Base-by-base conservation (phyloP, 2,888 invertebrate genomes). In the Aelia acuminata region DNA sequence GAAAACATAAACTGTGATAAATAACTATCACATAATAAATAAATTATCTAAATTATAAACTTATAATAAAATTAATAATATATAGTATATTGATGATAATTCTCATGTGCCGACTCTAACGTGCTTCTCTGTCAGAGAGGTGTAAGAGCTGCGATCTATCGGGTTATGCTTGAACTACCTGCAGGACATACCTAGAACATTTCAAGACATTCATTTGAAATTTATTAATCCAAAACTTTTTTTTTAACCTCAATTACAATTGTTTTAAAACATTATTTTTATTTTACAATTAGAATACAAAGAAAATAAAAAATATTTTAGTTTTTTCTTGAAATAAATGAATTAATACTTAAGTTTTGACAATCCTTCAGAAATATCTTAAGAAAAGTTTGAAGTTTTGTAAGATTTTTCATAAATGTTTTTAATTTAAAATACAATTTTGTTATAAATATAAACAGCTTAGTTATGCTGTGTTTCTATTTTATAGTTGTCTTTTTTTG, bases 141-240 rank as follows among this genome's bases (percentile, higher is more conserved):
- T 80, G 39, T 5, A 80, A 43, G 80, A 80, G 80, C 80, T 80
- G 80, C 43, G 8, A 80, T 80, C 80, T 80, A 10, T 39, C 8
- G 80, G 43, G 4, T 4, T 10, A 39, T 13, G 43, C 80, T 43
- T 31, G 39, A 80, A 80, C 80, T 80, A 80, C 80, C 3, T 80
- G 80, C 11, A 43, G 80, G 43, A 43, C 1, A 13, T 31, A 43
- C 1, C 31, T 31, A 1, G 3, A 31, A 18, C 18, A 3, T 31
- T 31, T 31, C 0, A 7, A 18, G 7, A 31, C 31, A 31, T 31
- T 63, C 31, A 63, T 31, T 31, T 31, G 63, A 63, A 63, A 31
- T 18, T 31, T 31, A 31, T 63, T 0, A 18, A 31, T 63, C 63
- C 3, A 31, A 35, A 63, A 18, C 15, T n/a, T n/a, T n/a, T n/a